phyloP scores from a whole-genome alignment of 1,140 invertebrate genomes.

The Agrypnia vestita region DNA sequence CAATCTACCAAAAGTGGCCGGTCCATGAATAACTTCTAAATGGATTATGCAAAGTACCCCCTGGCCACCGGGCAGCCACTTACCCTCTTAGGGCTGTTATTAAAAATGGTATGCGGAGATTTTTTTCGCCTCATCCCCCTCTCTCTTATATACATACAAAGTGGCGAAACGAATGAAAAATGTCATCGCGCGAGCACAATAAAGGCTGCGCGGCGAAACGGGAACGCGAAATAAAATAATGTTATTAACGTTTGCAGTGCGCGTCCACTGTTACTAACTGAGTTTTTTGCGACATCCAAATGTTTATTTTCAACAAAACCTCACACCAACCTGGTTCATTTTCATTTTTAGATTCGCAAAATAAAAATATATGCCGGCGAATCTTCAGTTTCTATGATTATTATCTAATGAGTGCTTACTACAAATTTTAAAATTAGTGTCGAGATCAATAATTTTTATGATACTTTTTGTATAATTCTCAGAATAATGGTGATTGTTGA shows the following conservation, averaged over 20 bases:
- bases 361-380: not conserved
- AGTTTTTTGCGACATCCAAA: not conserved
- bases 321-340: not conserved
- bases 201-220: constrained; percentile 9
- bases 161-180: constrained; percentile 42
- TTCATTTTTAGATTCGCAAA: not conserved
- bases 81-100: constrained; percentile 39
- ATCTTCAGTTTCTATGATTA: not conserved
- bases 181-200: constrained; percentile 33
- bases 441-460: no score
- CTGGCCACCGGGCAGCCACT: constrained; percentile 22
- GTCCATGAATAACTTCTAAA: constrained; percentile 51
- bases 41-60: constrained; percentile 47
- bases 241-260: constrained; percentile 37
- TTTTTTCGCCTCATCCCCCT: constrained; percentile 22
- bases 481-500: no score
- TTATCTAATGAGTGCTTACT: no score
- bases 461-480: no score
- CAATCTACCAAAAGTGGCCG: constrained; percentile 46
- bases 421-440: no score
- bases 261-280: not conserved
- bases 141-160: constrained; percentile 20
- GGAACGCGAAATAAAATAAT: not conserved
- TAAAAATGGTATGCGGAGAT: constrained; percentile 50
- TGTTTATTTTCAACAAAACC: not conserved